A percentile compares a stretch with the other conserved stretches of the same genome.
Evolutionary conservation across 2,113 vertebrate genomes (phyloP).

Genomic region (Chaetura pelagica): DNA sequence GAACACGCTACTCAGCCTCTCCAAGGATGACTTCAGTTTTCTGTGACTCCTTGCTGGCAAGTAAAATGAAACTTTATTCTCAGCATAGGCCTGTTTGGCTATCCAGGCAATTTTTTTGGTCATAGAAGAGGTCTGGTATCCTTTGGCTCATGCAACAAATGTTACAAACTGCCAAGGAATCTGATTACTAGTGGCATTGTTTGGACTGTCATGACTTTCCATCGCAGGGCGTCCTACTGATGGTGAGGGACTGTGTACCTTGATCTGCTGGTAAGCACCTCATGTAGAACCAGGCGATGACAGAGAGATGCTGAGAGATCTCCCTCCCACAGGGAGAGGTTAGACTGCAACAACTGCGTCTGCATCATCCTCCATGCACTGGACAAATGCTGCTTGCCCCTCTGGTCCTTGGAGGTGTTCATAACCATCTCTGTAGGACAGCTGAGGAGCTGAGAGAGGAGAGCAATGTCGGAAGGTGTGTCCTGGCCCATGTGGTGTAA

Average conservation of each 20-base stretch:
- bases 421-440: neutral
- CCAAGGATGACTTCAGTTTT: neutral
- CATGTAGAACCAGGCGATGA: neutral
- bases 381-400: neutral
- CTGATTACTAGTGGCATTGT: neutral
- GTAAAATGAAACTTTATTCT: neutral
- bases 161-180: neutral
- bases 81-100: neutral
- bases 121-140: neutral
- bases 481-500: neutral
- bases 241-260: rapidly evolving
- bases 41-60: neutral
- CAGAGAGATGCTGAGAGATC: neutral
- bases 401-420: neutral
- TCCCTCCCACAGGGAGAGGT: neutral
- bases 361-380: neutral
- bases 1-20: rapidly evolving
- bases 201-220: neutral
- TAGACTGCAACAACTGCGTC: neutral
- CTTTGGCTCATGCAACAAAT: neutral
- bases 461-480: neutral
- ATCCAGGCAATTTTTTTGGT: neutral
- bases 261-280: neutral
- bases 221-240: neutral
- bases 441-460: neutral